phyloP scores from a whole-genome alignment of 2,888 invertebrate genomes.

The Acanthococcus lagerstroemiae region DNA sequence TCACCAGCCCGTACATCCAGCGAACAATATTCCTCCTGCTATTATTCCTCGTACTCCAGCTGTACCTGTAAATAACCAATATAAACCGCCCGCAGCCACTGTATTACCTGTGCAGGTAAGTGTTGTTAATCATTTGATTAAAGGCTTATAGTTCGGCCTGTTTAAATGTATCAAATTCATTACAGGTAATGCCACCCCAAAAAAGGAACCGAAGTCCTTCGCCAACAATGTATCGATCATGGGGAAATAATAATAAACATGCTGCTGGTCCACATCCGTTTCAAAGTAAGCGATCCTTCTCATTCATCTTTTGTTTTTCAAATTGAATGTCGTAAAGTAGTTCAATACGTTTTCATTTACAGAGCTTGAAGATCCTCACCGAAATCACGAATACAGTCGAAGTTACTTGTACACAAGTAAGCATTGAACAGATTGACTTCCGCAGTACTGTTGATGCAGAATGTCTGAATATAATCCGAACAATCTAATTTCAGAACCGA shows the following conservation, averaged over 20 bases:
- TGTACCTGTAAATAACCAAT: conserved; percentile 1
- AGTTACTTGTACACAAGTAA: conserved; percentile 8
- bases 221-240: conserved; percentile 14
- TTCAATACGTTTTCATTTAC: background rate
- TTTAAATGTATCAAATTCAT: background rate
- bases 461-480: background rate
- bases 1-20: conserved; percentile 1
- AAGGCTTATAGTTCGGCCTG: background rate
- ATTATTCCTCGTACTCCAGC: background rate
- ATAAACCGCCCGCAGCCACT: background rate
- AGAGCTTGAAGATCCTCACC: conserved; percentile 18
- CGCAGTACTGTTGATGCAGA: background rate
- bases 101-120: conserved; percentile 9
- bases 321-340: background rate
- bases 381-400: conserved; percentile 8
- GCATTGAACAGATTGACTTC: background rate
- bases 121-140: background rate
- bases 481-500: background rate
- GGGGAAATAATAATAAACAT: conserved; percentile 20
- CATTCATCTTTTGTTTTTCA: background rate
- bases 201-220: conserved; percentile 21
- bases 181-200: conserved; percentile 9
- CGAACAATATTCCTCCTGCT: background rate
- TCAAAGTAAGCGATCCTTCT: conserved; percentile 17
- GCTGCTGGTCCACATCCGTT: conserved; percentile 24